Evolutionary conservation across 2,888 invertebrate species (phyloP).

Genomic region (Cryptocephalus moraei): DNA sequence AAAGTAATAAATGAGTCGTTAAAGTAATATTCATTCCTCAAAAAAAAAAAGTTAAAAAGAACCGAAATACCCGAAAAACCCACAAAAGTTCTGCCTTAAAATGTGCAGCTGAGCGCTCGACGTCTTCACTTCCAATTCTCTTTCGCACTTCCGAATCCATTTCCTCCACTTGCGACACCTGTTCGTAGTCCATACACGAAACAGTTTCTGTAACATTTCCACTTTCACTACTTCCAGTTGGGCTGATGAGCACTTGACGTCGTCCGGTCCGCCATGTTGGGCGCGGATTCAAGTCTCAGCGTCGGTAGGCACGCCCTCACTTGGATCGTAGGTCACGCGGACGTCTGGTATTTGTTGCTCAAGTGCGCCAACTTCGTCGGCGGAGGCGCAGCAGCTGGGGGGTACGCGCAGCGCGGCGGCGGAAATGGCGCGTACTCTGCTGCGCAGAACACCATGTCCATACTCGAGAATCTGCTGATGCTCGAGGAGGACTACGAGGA

Average conservation of each 20-base stretch:
- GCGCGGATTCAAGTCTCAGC: constrained; percentile 26
- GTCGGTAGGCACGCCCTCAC: constrained; percentile 36
- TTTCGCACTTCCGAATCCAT: too few species aligned
- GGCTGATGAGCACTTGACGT: neutral
- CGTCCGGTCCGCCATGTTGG: constrained; percentile 24
- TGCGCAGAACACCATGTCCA: constrained; percentile 38
- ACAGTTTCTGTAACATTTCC: too few species aligned
- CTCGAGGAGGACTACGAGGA: constrained; percentile 34
- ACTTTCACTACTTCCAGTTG: too few species aligned
- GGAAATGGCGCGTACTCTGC: constrained; percentile 11
- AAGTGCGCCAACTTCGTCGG: constrained; percentile 49
- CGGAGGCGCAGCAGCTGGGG: constrained; percentile 28
- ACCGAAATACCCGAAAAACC: too few species aligned
- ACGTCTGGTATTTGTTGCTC: constrained; percentile 51
- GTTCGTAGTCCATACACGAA: too few species aligned
- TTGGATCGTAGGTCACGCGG: constrained; percentile 54
- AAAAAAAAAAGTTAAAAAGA: too few species aligned
- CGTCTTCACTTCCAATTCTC: too few species aligned
- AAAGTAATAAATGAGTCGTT: too few species aligned
- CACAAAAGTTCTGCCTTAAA: too few species aligned
- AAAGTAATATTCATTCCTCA: too few species aligned
- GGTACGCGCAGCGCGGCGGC: constrained; percentile 30
- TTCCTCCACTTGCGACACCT: too few species aligned
- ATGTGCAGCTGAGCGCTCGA: too few species aligned
- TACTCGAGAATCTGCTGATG: constrained; percentile 59